These are phyloP conservation scores for Stomatorhinus walkeri DNA, from an alignment of 2,797 vertebrate species.

Conservation along the genomic window DNA sequence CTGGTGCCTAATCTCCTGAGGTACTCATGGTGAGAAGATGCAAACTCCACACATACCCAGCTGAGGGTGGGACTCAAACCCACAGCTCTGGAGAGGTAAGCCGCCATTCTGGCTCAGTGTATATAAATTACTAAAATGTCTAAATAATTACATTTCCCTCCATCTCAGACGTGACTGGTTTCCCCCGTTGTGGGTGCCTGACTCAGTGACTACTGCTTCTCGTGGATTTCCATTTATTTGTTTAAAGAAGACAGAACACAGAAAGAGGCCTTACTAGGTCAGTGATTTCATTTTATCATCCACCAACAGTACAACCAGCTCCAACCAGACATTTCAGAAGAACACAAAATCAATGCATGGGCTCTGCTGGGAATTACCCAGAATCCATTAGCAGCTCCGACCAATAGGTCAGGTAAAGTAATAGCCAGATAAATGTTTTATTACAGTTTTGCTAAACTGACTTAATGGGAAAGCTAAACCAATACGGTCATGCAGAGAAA, in stretches of 20 bases:
- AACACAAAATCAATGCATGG: constrained; percentile 71
- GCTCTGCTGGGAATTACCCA: constrained; percentile 69
- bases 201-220: background rate
- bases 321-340: constrained; percentile 69
- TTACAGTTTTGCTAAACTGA: constrained; percentile 76
- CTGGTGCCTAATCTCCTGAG: background rate
- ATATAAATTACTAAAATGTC: background rate
- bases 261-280: constrained; percentile 64
- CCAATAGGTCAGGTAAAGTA: constrained; percentile 86
- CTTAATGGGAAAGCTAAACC: constrained; percentile 71
- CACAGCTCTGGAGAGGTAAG: background rate
- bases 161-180: background rate
- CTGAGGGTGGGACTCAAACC: background rate
- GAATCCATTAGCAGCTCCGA: constrained; percentile 83
- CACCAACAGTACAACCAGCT: constrained; percentile 60
- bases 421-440: constrained; percentile 94
- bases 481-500: constrained; percentile 56
- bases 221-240: constrained; percentile 62
- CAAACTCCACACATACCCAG: background rate
- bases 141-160: background rate
- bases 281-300: constrained; percentile 72
- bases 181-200: background rate
- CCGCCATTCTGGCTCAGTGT: constrained; percentile 29
- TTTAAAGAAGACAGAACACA: constrained; percentile 60
- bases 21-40: background rate